Base-by-base conservation (phyloP, 2,797 vertebrate species). In the Macrochelys suwanniensis region DNA sequence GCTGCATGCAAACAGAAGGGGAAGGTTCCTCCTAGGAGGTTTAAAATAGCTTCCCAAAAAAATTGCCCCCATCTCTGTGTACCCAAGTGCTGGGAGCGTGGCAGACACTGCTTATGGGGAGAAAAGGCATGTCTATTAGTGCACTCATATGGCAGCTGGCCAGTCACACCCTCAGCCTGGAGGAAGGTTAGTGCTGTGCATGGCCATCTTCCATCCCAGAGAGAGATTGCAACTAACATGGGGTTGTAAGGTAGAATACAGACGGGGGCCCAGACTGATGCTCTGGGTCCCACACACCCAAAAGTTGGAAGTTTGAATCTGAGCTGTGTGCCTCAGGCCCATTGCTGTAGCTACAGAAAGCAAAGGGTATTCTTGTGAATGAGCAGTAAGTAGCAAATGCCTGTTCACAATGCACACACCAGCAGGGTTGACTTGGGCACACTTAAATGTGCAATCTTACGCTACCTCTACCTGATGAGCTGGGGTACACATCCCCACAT, bases 1-100 rank as follows among this genome's bases (percentile, higher is more conserved):
- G 82, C 47, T 16, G 80, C 26, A 5, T 2, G 1, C 28, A 59
- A 37, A 5, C 3, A 0, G 53, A 25, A 31, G 53, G 2, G 1
- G 4, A 11, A 19, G 37, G n/a, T 19, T 65, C 10, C 33, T 87
- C 19, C 79, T 0, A 0, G 37, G 49, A 26, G 68, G 23, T 37
- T 45, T 47, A 65, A 47, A 0, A 2, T n/a, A 9, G 12, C 53
- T 33, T 25, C 31, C 31, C 28, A 45, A 42, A 37, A 25, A 71
- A 42, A 42, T 15, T 33, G 12, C 15, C 15, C 15, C 33, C 61
- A 37, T 7, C 13, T 37, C 61, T 65, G 33, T 65, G 33, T 26
- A 23, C n/a, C n/a, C 9, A 42, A 71, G n/a, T 47, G 42, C 42
- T 45, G 23, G 42, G 71, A 45, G 42, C 10, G 25, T 45, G 71